A percentile compares a stretch with the other conserved stretches of the same genome.
Evolutionary conservation across 2,113 vertebrate species (phyloP).

Genomic region (Cavia aperea): DNA sequence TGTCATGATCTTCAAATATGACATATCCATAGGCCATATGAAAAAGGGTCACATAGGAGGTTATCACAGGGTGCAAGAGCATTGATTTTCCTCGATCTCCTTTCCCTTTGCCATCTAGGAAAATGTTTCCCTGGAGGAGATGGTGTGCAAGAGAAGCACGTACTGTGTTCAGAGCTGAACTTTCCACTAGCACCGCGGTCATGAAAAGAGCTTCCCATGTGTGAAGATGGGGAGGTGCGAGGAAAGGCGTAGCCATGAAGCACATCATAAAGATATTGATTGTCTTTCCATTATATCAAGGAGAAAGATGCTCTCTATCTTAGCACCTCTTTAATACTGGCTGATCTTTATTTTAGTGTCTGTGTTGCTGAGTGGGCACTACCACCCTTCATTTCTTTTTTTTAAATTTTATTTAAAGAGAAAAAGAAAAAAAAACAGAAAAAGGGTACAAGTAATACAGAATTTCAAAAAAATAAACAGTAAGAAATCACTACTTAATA

Average conservation of each 20-base stretch:
- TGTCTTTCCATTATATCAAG: neutral
- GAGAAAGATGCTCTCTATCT: neutral
- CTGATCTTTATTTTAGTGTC: slow-evolving; percentile 10
- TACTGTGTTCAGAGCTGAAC: neutral
- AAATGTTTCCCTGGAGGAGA: neutral
- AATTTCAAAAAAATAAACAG: too few relatives aligned
- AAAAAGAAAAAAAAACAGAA: too few relatives aligned
- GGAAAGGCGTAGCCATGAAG: neutral
- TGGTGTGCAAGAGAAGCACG: neutral
- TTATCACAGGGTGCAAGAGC: neutral
- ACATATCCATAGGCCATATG: neutral
- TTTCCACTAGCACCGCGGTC: neutral
- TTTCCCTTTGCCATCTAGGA: neutral
- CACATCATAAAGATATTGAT: neutral
- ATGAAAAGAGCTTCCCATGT: neutral
- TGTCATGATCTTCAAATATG: neutral
- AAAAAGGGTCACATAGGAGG: neutral
- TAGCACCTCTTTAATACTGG: neutral
- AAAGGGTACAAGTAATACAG: too few relatives aligned
- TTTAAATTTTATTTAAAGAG: too few relatives aligned
- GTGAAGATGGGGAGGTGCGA: neutral
- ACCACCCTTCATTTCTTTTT: neutral
- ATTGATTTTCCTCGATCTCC: neutral
- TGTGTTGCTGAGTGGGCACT: too few relatives aligned
- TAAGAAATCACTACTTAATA: too few relatives aligned